Evolutionary conservation across 2,113 vertebrate genomes (phyloP).

Genomic region (Pampusana beccarii): DNA sequence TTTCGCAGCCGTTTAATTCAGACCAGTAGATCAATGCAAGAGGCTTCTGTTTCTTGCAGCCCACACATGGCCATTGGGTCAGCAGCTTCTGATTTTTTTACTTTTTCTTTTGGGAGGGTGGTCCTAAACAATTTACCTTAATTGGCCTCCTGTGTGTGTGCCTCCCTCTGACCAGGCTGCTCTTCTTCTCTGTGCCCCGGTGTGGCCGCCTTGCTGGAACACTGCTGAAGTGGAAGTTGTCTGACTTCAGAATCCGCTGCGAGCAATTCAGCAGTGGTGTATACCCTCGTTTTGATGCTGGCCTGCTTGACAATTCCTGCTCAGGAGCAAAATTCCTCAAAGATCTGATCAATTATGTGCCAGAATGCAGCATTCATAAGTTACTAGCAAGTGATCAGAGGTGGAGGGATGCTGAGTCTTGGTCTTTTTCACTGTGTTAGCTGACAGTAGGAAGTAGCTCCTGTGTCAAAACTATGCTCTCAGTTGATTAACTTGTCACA

Average conservation of each 20-base stretch:
- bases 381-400: background rate
- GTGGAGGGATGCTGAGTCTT: background rate
- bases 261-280: rapidly evolving
- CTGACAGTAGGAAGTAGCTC: background rate
- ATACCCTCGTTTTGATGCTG: background rate
- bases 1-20: background rate
- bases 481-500: background rate
- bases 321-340: background rate
- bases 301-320: background rate
- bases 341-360: background rate
- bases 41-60: slow-evolving; percentile 1
- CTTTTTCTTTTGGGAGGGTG: background rate
- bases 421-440: background rate
- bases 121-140: background rate
- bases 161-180: background rate
- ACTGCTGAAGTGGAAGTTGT: background rate
- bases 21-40: background rate
- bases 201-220: background rate
- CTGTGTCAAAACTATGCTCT: background rate
- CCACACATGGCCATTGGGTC: background rate
- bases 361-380: background rate
- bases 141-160: background rate
- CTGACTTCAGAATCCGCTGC: background rate
- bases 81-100: background rate
- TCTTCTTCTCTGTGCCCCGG: background rate